A percentile compares a stretch with the other conserved stretches of the same genome.
These are phyloP conservation scores for Chionodraco myersi DNA, from an alignment of 2,113 vertebrate species.

Conservation along the genomic window DNA sequence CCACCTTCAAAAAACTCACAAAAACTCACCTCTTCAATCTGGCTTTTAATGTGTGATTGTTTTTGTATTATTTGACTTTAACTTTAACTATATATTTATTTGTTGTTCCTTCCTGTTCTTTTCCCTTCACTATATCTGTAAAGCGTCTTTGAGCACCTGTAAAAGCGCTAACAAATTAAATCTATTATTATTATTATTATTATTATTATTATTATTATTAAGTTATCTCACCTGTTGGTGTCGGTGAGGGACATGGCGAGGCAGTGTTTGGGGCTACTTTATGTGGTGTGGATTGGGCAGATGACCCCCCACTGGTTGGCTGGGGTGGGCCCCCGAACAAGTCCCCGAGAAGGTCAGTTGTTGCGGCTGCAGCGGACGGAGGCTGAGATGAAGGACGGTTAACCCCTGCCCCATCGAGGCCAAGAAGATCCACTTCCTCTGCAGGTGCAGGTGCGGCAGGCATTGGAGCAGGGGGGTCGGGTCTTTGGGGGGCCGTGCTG, in stretches of 20 bases:
- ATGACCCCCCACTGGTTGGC: conserved; percentile 83
- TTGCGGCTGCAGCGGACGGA: conserved; percentile 85
- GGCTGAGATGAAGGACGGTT: conserved; percentile 82
- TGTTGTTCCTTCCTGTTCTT: too few species aligned
- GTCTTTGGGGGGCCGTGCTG: conserved; percentile 84
- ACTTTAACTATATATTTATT: too few species aligned
- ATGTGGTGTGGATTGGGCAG: conserved; percentile 92
- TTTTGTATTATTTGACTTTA: too few species aligned
- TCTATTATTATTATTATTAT: too few species aligned
- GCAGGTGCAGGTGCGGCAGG: conserved; percentile 69
- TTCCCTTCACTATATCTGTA: too few species aligned
- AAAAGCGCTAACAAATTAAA: too few species aligned
- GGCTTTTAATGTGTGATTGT: too few species aligned
- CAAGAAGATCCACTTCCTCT: conserved; percentile 93
- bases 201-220: too few species aligned
- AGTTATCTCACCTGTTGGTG: conserved; percentile 63
- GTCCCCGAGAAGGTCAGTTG: conserved; percentile 93
- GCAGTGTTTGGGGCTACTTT: conserved; percentile 84
- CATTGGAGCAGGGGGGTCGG: conserved; percentile 75
- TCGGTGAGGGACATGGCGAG: conserved; percentile 89
- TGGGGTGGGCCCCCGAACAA: conserved; percentile 88
- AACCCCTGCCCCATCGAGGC: conserved; percentile 86
- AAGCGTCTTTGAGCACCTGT: too few species aligned
- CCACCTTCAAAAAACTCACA: too few species aligned
- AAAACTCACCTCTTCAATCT: too few species aligned